Evolutionary conservation across 1,140 invertebrate genomes (phyloP).

Genomic region (Hestina assimilis): DNA sequence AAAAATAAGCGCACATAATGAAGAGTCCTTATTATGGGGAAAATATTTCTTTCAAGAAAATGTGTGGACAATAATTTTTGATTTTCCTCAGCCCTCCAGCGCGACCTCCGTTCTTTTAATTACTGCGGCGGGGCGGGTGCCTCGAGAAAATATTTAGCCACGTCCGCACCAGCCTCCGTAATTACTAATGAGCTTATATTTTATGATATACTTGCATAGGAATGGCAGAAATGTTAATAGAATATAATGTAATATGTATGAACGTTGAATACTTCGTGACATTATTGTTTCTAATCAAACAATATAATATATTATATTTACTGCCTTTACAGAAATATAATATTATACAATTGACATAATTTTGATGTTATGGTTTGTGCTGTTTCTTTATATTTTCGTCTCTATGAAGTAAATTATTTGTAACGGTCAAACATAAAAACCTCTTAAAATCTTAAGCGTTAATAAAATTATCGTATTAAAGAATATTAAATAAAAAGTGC

Average conservation of each 20-base stretch:
- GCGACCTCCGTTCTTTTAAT: constrained; percentile 65
- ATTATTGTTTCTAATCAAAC: neutral
- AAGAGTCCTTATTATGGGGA: constrained; percentile 35
- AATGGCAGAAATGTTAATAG: constrained; percentile 23
- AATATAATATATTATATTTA: neutral
- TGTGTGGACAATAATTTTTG: constrained; percentile 68
- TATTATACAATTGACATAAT: too few species aligned
- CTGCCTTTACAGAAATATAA: too few species aligned
- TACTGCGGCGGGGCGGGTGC: constrained; percentile 52
- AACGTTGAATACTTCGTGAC: neutral
- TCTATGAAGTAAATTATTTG: too few species aligned
- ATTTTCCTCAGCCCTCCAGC: constrained; percentile 52
- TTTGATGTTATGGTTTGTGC: too few species aligned
- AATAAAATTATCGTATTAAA: too few species aligned
- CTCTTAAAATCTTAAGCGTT: too few species aligned
- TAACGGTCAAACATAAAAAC: too few species aligned
- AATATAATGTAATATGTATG: constrained; percentile 10
- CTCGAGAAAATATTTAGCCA: constrained; percentile 69
- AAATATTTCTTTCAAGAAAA: constrained; percentile 52
- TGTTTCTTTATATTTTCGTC: too few species aligned
- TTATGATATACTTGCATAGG: constrained; percentile 41
- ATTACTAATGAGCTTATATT: constrained; percentile 72
- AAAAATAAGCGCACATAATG: constrained; percentile 32
- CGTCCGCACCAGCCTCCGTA: constrained; percentile 60
- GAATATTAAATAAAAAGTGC: neutral